Conservation (phyloP, 2,797 vertebrate genomes). For the Dromococcyx pavoninus region DNA sequence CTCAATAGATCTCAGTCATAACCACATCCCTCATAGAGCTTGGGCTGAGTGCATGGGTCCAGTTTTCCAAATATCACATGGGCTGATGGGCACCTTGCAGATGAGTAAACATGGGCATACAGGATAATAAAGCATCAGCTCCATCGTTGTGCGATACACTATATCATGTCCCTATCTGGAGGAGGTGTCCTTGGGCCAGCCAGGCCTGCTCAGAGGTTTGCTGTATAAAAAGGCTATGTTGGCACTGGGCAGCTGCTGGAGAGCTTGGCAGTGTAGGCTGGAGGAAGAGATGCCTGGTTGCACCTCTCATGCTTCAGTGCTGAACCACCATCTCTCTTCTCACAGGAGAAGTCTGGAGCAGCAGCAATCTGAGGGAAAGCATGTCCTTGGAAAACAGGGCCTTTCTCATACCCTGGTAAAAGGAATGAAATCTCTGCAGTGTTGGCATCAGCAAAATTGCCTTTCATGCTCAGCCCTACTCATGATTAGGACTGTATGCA, state of each 20-base stretch:
- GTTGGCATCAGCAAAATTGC: background rate
- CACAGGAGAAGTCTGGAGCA: background rate
- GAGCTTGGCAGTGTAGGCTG: background rate
- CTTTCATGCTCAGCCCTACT: slow-evolving; percentile 28
- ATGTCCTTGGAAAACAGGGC: background rate
- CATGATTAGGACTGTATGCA: background rate
- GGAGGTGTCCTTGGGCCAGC: background rate
- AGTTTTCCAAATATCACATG: background rate
- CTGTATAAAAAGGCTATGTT: background rate
- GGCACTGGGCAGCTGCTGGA: background rate
- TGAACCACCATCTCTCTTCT: background rate
- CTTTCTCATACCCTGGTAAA: background rate
- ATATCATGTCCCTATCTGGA: background rate
- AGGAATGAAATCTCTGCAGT: background rate
- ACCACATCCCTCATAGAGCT: fast-evolving
- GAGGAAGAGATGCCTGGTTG: background rate
- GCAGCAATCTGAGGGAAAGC: background rate
- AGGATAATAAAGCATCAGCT: background rate
- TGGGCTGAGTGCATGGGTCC: fast-evolving
- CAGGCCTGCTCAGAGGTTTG: background rate
- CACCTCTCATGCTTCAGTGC: background rate
- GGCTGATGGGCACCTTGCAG: background rate
- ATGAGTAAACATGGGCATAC: fast-evolving
- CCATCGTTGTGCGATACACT: background rate
- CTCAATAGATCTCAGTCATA: background rate